phyloP scores from a whole-genome alignment of 2,888 invertebrate genomes.

The Biston stratarius region DNA sequence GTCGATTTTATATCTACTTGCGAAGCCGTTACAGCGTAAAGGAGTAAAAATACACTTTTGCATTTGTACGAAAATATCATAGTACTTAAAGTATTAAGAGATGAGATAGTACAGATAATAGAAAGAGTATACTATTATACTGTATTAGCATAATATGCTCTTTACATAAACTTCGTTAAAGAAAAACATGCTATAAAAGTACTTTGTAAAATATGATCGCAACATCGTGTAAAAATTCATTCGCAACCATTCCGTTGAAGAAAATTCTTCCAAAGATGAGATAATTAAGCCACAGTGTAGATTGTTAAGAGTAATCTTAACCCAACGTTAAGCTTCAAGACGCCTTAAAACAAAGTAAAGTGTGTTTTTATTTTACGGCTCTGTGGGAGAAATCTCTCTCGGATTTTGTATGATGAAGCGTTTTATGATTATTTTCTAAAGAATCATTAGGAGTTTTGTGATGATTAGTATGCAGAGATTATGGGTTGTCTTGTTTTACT shows the following conservation, averaged over 20 bases:
- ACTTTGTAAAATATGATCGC: constrained; percentile 17
- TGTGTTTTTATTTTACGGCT: constrained; percentile 43
- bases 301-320: constrained; percentile 41
- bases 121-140: too few relatives aligned
- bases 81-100: too few relatives aligned
- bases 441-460: constrained; percentile 27
- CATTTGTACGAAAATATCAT: too few relatives aligned
- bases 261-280: constrained; percentile 39
- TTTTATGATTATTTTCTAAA: constrained; percentile 30
- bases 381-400: constrained; percentile 14
- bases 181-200: background rate
- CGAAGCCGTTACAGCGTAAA: too few relatives aligned
- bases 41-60: too few relatives aligned
- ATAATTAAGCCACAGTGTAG: constrained; percentile 43
- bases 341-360: constrained; percentile 40
- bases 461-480: constrained; percentile 16
- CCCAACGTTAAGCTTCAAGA: constrained; percentile 43
- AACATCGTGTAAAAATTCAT: constrained; percentile 45
- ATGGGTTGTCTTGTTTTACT: background rate
- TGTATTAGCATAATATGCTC: too few relatives aligned
- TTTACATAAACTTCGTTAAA: background rate
- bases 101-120: too few relatives aligned
- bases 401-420: constrained; percentile 30
- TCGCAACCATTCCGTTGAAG: constrained; percentile 42
- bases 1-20: too few relatives aligned